Percentiles rank a stretch among this genome's conserved stretches.
These are phyloP conservation scores for Cremastinae sp. DNA, from an alignment of 2,888 invertebrate species.

Conservation along the genomic window DNA sequence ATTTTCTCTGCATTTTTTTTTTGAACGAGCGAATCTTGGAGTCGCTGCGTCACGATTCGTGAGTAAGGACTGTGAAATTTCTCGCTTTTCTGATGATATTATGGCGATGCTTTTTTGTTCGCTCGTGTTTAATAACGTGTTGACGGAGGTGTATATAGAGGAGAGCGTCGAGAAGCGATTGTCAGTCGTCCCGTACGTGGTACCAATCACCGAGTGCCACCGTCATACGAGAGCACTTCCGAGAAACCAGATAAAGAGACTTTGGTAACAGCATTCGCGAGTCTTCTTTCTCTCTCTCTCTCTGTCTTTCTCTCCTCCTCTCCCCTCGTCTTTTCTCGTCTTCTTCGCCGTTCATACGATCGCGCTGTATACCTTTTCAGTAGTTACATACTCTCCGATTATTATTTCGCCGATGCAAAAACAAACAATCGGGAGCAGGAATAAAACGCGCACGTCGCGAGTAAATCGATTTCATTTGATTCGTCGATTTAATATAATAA, in stretches of 20 bases:
- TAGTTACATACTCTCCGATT: conserved; percentile 43
- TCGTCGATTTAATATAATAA: too few species aligned
- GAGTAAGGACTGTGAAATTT: background rate
- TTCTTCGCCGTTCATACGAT: conserved; percentile 27
- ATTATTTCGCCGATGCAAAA: conserved; percentile 38
- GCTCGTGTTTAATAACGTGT: background rate
- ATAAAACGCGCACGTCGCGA: background rate
- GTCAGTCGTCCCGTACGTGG: conserved; percentile 62
- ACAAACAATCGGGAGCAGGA: conserved; percentile 15
- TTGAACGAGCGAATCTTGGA: too few species aligned
- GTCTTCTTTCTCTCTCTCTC: conserved; percentile 35
- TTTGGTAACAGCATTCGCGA: conserved; percentile 58
- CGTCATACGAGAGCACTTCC: conserved; percentile 73
- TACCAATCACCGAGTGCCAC: conserved; percentile 68
- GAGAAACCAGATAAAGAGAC: conserved; percentile 73
- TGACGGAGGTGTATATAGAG: conserved; percentile 7
- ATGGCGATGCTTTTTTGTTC: conserved; percentile 3
- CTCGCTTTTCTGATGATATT: background rate
- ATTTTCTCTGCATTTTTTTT: too few species aligned
- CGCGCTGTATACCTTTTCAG: conserved; percentile 41
- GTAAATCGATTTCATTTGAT: conserved; percentile 13
- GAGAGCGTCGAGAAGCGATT: conserved; percentile 63
- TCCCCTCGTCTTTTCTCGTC: background rate
- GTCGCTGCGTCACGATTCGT: conserved; percentile 11
- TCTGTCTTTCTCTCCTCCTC: conserved; percentile 8